phyloP scores from a whole-genome alignment of 2,797 vertebrate genomes.

The Pantherophis alleghaniensis region DNA sequence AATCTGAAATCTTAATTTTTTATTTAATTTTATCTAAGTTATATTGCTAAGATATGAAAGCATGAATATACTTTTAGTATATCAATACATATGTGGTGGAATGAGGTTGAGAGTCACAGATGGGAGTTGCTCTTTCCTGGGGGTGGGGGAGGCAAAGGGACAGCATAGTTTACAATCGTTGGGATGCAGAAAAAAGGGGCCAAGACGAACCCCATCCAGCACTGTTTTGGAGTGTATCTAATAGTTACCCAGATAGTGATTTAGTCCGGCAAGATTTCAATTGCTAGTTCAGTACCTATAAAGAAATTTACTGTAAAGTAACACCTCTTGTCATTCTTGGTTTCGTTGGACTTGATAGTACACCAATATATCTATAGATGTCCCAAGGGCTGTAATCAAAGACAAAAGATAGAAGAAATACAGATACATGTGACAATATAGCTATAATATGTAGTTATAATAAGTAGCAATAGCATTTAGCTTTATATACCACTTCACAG shows the following conservation, averaged over 20 bases:
- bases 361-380: background rate
- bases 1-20: background rate
- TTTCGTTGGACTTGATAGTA: background rate
- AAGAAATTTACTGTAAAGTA: background rate
- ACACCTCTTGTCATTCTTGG: background rate
- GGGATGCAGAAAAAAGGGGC: background rate
- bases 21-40: background rate
- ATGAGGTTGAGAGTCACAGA: background rate
- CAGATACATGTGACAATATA: background rate
- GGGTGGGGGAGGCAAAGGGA: background rate
- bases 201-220: background rate
- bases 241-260: background rate
- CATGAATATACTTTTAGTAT: background rate
- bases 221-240: background rate
- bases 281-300: background rate
- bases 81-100: background rate
- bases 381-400: background rate
- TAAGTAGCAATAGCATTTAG: background rate
- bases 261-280: background rate
- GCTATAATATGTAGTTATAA: background rate
- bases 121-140: background rate
- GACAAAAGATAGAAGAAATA: background rate
- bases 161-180: background rate
- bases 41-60: background rate
- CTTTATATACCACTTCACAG: too few species aligned